Percentiles rank a stretch among this genome's conserved stretches.
Evolutionary conservation across 2,797 vertebrate genomes (phyloP).

Genomic region (Acanthurus tractus): DNA sequence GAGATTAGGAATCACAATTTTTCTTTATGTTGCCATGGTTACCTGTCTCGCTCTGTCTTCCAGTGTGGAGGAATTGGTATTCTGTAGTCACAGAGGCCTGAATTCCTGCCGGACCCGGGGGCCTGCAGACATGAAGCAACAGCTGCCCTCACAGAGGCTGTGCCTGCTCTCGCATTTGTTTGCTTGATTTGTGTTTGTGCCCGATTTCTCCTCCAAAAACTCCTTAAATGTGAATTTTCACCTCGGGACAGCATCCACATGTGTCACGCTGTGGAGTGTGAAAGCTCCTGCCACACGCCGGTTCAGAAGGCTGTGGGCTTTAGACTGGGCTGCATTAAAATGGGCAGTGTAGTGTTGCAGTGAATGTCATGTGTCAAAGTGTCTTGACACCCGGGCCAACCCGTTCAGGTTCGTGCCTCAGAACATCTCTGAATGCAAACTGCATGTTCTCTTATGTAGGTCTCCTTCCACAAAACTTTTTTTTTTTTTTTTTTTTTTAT

Average conservation of each 20-base stretch:
- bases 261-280: conserved; percentile 36
- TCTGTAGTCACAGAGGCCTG: conserved; percentile 62
- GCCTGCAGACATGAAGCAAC: conserved; percentile 64
- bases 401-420: background rate
- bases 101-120: conserved; percentile 67
- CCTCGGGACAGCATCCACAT: conserved; percentile 47
- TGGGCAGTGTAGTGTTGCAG: conserved; percentile 6
- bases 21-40: conserved; percentile 73
- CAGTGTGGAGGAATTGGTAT: conserved; percentile 67
- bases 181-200: conserved; percentile 23
- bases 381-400: conserved; percentile 11
- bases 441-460: background rate
- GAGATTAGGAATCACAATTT: conserved; percentile 63
- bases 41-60: conserved; percentile 58
- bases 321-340: conserved; percentile 38
- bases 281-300: conserved; percentile 1
- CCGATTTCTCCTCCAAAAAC: conserved; percentile 3
- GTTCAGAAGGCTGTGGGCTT: conserved; percentile 36
- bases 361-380: conserved; percentile 17
- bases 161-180: conserved; percentile 40
- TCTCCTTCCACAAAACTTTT: conserved; percentile 1
- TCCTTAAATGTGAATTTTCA: conserved; percentile 52
- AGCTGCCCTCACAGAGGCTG: conserved; percentile 60
- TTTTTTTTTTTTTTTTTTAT: conserved; percentile 2
- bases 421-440: conserved; percentile 2